Percentiles rank a stretch among this genome's conserved stretches.
Evolutionary conservation across 2,797 vertebrate genomes (phyloP).

Genomic region (Sebastiscus tertius): DNA sequence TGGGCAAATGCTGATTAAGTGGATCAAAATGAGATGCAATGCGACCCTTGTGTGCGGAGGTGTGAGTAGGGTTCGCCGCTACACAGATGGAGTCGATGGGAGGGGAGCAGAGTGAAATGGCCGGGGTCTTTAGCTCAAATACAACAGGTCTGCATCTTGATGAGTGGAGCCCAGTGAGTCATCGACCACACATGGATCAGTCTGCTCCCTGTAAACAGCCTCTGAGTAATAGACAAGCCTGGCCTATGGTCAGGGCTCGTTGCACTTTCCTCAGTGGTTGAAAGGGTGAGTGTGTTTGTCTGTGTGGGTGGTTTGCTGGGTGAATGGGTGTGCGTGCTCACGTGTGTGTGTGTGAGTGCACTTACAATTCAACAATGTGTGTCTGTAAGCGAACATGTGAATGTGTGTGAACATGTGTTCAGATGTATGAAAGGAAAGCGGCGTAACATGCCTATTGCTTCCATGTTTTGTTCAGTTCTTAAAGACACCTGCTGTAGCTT

Average conservation of each 20-base stretch:
- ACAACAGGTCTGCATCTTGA: slow-evolving; percentile 61
- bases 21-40: slow-evolving; percentile 36
- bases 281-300: slow-evolving; percentile 11
- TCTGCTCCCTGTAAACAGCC: slow-evolving; percentile 56
- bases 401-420: not conserved
- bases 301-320: slow-evolving; percentile 1
- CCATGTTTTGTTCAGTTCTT: slow-evolving; percentile 32
- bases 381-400: slow-evolving; percentile 5
- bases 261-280: slow-evolving; percentile 45
- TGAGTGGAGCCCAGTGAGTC: slow-evolving; percentile 66
- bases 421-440: slow-evolving; percentile 27
- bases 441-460: slow-evolving; percentile 34
- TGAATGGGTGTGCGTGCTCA: slow-evolving; percentile 4
- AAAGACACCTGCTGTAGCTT: not conserved
- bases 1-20: slow-evolving; percentile 57
- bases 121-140: slow-evolving; percentile 49
- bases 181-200: slow-evolving; percentile 61
- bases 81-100: slow-evolving; percentile 4
- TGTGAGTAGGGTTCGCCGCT: not conserved
- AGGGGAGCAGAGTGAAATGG: slow-evolving; percentile 28
- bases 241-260: slow-evolving; percentile 38
- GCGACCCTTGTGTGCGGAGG: not conserved
- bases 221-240: slow-evolving; percentile 63
- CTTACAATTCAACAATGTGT: not conserved
- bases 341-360: slow-evolving; percentile 5